Conservation (phyloP, 2,888 invertebrate species). For the Heterodera filipjevi region DNA sequence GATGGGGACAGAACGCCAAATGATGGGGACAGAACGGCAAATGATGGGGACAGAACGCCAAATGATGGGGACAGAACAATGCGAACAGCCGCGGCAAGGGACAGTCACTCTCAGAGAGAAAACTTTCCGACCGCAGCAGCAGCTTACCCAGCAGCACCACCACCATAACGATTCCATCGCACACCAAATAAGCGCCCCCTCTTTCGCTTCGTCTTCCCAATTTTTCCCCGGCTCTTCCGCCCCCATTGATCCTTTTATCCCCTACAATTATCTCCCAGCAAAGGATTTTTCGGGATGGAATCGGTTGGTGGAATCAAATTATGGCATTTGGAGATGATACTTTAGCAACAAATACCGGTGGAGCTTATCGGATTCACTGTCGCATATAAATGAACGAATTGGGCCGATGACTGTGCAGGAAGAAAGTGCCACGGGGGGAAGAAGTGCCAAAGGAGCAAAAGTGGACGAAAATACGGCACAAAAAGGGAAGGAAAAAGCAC, state of each 20-base stretch:
- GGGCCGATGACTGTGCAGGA: conserved; percentile 17
- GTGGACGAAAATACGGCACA: background rate
- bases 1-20: background rate
- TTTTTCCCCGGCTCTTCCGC: background rate
- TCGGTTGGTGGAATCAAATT: background rate
- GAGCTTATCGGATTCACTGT: conserved; percentile 23
- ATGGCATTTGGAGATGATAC: background rate
- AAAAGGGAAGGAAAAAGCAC: background rate
- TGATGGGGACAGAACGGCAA: background rate
- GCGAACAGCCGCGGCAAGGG: background rate
- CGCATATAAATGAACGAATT: conserved; percentile 16
- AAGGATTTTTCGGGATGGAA: background rate
- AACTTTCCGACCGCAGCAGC: background rate
- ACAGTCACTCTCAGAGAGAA: background rate
- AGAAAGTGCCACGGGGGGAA: background rate
- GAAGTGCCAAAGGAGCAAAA: background rate
- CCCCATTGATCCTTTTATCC: background rate
- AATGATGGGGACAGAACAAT: background rate
- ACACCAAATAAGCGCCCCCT: background rate
- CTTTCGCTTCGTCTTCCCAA: background rate
- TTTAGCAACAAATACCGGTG: conserved; percentile 10
- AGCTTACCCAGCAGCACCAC: background rate
- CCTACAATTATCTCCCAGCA: background rate
- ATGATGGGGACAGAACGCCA: background rate
- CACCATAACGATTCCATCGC: background rate